Base-by-base conservation (phyloP, 2,888 invertebrate genomes). In the Nomada goodeniana region DNA sequence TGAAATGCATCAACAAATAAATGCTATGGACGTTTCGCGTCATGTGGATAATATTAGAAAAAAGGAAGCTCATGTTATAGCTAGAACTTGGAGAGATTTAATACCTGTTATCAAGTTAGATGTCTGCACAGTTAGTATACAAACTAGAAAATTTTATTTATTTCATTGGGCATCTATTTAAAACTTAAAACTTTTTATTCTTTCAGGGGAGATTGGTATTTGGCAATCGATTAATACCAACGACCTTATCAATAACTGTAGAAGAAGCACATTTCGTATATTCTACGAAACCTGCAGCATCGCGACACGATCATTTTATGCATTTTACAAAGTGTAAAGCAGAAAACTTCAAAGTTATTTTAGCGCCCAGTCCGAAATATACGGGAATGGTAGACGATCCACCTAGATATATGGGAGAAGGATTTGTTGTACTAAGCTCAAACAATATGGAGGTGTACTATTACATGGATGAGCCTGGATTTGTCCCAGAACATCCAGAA, bases 401-500 rank as follows among this genome's bases (percentile, higher is more conserved):
- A 0, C 99, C 99, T 0, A 94, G 98, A 67, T 98, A 98, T 91
- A 99, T 99, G 99, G 99, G 99, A 5, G 99, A 99, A 94, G 99
- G 99, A 0, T 99, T 99, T 94, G 99, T 99, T 0, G 96, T 99
- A 13, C 96, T 99, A 95, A 98, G 98, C 92, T 98, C 98, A 2
- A 99, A 99, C 92, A 97, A 97, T 92, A 96, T 99, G 90, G 98
- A 99, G 93, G 95, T 99, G 36, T 99, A 99, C 94, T 99, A 98
- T 94, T 99, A 98, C 92, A 98, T 99, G 97, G 99, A 99, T 94
- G 98, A 99, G 93, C 97, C 98, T 70, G 99, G 98, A 2, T 94
- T 98, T 69, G 98, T 99, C 3, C 98, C 98, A 0, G 97, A 98
- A 91, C 97, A 98, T 91, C 98, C 98, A 0, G 98, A 98, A 85